Evolutionary conservation across 2,888 invertebrate genomes (phyloP), one percentile per base, ranked within the genome.

Genomic region (Clunio marinus): DNA sequence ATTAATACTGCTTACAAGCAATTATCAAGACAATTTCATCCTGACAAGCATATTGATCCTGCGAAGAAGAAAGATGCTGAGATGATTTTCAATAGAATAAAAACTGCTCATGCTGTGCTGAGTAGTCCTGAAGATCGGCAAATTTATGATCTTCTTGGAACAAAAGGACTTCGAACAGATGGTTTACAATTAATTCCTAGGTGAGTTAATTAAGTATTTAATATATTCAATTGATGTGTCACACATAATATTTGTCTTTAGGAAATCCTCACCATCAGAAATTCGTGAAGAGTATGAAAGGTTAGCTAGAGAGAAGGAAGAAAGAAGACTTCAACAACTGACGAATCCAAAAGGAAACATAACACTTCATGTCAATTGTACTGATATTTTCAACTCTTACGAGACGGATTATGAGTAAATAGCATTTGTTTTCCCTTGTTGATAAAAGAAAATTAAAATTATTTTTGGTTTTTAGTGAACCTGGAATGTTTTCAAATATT

Each of bases 261-360:
- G 94, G 37, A 92, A 91, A 1, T 90, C 91, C 76, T 96, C 96
- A 1, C 95, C 97, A 1, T 87, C 92, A 72, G 97, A 99, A 83
- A 97, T 99, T 69, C 82, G 96, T 69, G 96, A 96, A 70, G 98
- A 98, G 80, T 98, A 95, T 82, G 96, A 98, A 79, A 86, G 93
- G 71, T 77, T 91, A 68, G 89, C 89, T 17, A 85, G 88, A 72
- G 91, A 93, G 74, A 83, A 90, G 70, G 96, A 96, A 72, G 94
- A 96, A 75, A 83, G 93, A 70, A 83, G 88, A 70, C 82, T 98
- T 68, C 88, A 94, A 74, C 92, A 94, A 75, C 84, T 90, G 71
- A 94, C 96, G 1, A 96, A 97, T 80, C 97, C 97, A 0, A 88
- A 88, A 71, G 95, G 96, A 28, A 88, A 87, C 70, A 84, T 96